Conservation (phyloP, 2,113 vertebrate genomes). For the Brevimyrus niger region DNA sequence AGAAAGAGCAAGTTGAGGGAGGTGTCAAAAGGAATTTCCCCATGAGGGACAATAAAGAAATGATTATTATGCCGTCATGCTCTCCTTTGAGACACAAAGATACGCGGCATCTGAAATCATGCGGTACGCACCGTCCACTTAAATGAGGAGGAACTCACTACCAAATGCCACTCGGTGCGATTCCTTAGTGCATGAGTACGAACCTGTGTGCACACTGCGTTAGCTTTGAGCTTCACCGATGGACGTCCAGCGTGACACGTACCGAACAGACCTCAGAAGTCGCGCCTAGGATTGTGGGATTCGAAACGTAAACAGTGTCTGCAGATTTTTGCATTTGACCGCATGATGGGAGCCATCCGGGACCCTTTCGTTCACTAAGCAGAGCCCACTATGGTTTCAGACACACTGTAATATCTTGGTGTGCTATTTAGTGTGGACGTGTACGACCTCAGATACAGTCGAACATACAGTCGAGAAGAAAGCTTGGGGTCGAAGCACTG, state of each 20-base stretch:
- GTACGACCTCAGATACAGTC: neutral
- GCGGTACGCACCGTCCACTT: too few species aligned
- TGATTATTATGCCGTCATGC: too few species aligned
- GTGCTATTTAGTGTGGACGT: neutral
- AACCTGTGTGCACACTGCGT: neutral
- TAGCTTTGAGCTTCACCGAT: neutral
- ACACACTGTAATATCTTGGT: neutral
- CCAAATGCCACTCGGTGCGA: too few species aligned
- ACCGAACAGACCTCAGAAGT: neutral
- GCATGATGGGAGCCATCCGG: neutral
- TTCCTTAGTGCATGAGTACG: neutral
- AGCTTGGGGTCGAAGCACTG: neutral
- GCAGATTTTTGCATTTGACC: neutral
- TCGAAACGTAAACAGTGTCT: neutral
- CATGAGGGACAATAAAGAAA: too few species aligned
- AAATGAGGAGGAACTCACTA: too few species aligned
- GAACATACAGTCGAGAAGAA: neutral
- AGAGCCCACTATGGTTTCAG: neutral
- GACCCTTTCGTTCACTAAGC: neutral
- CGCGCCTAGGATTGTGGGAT: neutral
- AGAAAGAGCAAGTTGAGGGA: too few species aligned
- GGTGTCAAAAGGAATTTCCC: too few species aligned
- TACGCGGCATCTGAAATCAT: too few species aligned
- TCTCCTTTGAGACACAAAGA: neutral
- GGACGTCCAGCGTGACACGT: neutral